phyloP scores from a whole-genome alignment of 2,113 vertebrate genomes.

The Cavia porcellus region DNA sequence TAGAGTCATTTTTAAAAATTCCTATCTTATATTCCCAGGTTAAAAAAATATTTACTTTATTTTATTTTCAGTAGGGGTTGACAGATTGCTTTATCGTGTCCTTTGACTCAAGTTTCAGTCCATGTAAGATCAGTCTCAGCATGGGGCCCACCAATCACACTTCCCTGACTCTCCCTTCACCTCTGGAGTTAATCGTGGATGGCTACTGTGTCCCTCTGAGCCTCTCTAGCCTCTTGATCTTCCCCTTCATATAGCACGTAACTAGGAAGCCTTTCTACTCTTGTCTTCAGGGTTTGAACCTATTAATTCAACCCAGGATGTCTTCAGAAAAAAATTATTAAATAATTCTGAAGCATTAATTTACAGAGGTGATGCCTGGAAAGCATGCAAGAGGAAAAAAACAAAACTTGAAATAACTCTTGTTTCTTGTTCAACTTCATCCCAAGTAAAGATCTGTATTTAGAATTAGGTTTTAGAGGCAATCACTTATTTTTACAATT shows the following conservation, averaged over 20 bases:
- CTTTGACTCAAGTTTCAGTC: not conserved
- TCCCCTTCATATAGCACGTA: not conserved
- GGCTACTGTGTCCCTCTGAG: not conserved
- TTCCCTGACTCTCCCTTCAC: not conserved
- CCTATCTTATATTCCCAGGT: not conserved
- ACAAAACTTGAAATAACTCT: not conserved
- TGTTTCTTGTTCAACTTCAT: not conserved
- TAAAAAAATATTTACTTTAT: not conserved
- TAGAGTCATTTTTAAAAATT: not conserved
- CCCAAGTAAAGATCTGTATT: not conserved
- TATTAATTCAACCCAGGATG: not conserved
- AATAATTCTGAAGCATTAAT: not conserved
- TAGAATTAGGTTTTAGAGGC: slow-evolving; percentile 25
- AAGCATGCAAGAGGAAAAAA: not conserved
- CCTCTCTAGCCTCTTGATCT: not conserved
- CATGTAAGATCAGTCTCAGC: not conserved
- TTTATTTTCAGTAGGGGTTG: not conserved
- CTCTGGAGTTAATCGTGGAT: not conserved
- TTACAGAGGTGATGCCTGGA: not conserved
- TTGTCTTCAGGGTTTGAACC: not conserved
- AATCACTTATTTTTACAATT: slow-evolving; percentile 30
- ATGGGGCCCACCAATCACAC: not conserved
- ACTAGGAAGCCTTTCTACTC: not conserved
- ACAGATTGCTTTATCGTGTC: not conserved
- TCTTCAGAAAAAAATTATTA: not conserved